A percentile compares a stretch with the other conserved stretches of the same genome.
Conservation (phyloP, 2,797 vertebrate species). For the Enteromius thamalakanensis region DNA sequence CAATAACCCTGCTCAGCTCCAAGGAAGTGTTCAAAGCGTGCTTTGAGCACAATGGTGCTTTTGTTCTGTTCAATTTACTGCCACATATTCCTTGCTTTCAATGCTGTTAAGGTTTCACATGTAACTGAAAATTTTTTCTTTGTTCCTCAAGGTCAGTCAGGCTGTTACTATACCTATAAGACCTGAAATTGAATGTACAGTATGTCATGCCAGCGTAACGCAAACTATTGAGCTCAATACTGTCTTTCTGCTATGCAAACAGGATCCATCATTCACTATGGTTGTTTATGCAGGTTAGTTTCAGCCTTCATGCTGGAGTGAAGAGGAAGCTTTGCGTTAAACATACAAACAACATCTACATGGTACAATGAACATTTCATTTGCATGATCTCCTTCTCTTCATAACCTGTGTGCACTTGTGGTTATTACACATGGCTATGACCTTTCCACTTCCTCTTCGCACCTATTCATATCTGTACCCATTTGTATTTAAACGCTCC, state of each 20-base stretch:
- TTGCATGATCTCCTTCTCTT: neutral
- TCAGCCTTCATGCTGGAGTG: neutral
- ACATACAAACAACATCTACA: neutral
- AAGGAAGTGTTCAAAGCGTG: neutral
- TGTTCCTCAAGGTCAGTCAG: neutral
- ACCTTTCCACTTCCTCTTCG: neutral
- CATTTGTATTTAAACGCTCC: no score
- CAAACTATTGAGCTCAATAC: neutral
- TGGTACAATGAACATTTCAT: neutral
- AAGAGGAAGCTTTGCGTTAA: neutral
- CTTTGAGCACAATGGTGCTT: neutral
- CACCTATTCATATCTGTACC: no score
- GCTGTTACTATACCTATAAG: neutral
- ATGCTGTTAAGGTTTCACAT: neutral
- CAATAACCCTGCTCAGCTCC: neutral
- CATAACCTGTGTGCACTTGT: neutral
- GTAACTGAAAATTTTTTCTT: neutral
- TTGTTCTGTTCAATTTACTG: neutral
- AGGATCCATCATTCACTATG: neutral
- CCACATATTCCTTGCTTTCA: neutral
- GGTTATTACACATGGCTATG: neutral
- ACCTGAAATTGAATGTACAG: neutral
- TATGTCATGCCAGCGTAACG: neutral
- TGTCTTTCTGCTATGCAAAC: neutral
- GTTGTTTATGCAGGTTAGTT: neutral